phyloP scores from a whole-genome alignment of 2,113 vertebrate species.

The Sinocyclocheilus anshuiensis region DNA sequence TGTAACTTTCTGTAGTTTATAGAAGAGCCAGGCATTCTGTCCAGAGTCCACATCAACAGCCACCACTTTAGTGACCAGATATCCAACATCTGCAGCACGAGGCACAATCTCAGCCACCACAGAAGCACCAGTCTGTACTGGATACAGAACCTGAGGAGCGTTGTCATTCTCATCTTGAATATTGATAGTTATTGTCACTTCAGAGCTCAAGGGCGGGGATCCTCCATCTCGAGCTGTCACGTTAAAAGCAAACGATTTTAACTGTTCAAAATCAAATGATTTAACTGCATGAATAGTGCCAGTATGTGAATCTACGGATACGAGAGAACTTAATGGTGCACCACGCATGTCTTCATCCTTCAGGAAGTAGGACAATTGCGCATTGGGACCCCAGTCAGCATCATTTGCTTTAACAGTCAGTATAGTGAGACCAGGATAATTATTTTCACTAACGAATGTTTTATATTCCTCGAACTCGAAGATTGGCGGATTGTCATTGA shows the following conservation, averaged over 20 bases:
- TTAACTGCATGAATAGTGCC: slow-evolving; percentile 45
- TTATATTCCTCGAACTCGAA: slow-evolving; percentile 49
- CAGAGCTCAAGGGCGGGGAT: slow-evolving; percentile 57
- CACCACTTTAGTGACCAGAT: slow-evolving; percentile 14
- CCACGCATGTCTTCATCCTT: slow-evolving; percentile 53
- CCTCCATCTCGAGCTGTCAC: slow-evolving; percentile 61
- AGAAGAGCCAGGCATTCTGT: slow-evolving; percentile 13
- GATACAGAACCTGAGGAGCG: slow-evolving; percentile 21
- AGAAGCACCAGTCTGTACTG: not conserved
- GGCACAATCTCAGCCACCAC: slow-evolving; percentile 14
- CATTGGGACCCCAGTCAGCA: slow-evolving; percentile 59
- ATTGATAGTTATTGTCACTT: slow-evolving; percentile 11
- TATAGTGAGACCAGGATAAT: slow-evolving; percentile 50
- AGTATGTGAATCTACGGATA: slow-evolving; percentile 55
- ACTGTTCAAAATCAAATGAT: slow-evolving; percentile 62
- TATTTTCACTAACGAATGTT: slow-evolving; percentile 59
- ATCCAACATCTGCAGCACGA: slow-evolving; percentile 12
- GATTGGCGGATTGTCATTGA: slow-evolving; percentile 69
- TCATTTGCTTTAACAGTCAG: slow-evolving; percentile 56
- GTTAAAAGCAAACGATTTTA: slow-evolving; percentile 36
- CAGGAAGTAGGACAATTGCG: slow-evolving; percentile 60
- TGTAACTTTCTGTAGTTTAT: slow-evolving; percentile 14
- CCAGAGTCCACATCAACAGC: slow-evolving; percentile 21
- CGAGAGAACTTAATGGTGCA: slow-evolving; percentile 2
- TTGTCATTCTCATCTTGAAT: slow-evolving; percentile 22